phyloP scores from a whole-genome alignment of 1,140 invertebrate species.

The Bombus fervidus region DNA sequence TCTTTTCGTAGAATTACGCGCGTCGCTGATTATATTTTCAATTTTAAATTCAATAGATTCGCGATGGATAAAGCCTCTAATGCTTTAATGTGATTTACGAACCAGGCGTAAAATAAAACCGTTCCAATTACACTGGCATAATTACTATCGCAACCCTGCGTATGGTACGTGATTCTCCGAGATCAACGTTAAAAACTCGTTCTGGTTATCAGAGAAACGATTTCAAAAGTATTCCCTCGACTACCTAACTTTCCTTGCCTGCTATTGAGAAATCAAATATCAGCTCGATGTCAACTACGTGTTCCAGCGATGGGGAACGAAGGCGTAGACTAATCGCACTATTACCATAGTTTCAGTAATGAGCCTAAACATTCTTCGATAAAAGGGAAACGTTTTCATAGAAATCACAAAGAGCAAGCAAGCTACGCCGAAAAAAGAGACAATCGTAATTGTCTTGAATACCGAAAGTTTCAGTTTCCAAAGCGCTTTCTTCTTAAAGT shows the following conservation, averaged over 20 bases:
- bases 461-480: neutral
- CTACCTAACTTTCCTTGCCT: conserved; percentile 54
- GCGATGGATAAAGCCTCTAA: neutral
- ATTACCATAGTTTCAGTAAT: neutral
- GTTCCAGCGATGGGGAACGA: neutral
- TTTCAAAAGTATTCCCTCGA: conserved; percentile 62
- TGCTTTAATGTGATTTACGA: neutral
- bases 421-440: neutral
- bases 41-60: neutral
- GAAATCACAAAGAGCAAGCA: neutral
- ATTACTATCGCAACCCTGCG: conserved; percentile 20
- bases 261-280: conserved; percentile 30
- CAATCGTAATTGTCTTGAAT: neutral
- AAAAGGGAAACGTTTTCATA: neutral
- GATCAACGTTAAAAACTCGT: conserved; percentile 49
- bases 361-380: neutral
- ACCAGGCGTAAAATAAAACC: conserved; percentile 33
- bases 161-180: conserved; percentile 22
- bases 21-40: neutral
- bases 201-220: conserved; percentile 50
- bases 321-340: too few relatives aligned
- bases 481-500: neutral
- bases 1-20: neutral
- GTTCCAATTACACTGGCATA: conserved; percentile 34
- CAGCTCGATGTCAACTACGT: neutral